Evolutionary conservation across 2,797 vertebrate genomes (phyloP).

Genomic region (Hydrophis major): DNA sequence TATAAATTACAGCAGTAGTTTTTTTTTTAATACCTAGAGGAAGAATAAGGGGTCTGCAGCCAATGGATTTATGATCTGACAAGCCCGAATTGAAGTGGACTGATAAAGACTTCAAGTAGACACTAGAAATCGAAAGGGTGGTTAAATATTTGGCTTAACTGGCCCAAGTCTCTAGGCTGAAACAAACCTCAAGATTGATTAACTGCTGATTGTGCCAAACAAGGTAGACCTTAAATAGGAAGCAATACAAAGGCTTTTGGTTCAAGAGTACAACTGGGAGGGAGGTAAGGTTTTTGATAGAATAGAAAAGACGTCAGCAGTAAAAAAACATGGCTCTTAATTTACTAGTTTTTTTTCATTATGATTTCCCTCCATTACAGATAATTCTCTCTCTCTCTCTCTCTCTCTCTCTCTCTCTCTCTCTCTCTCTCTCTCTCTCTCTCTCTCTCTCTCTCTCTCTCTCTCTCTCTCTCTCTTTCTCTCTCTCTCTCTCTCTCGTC

Average conservation of each 20-base stretch:
- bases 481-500: too few relatives aligned
- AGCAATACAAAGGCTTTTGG: neutral
- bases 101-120: constrained; percentile 55
- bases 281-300: neutral
- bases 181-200: constrained; percentile 47
- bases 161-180: constrained; percentile 48
- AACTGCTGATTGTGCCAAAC: constrained; percentile 33
- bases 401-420: too few relatives aligned
- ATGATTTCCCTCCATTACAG: neutral
- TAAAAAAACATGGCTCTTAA: neutral
- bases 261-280: neutral
- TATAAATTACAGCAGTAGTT: constrained; percentile 65
- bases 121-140: constrained; percentile 57
- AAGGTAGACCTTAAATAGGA: constrained; percentile 38
- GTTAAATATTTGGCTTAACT: constrained; percentile 54
- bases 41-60: constrained; percentile 62
- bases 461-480: too few relatives aligned
- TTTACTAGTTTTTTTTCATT: neutral
- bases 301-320: neutral
- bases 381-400: neutral
- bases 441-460: too few relatives aligned
- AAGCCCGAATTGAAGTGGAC: constrained; percentile 63
- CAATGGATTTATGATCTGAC: constrained; percentile 62
- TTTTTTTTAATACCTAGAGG: constrained; percentile 70
- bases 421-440: too few relatives aligned